Percentiles rank a stretch among this genome's conserved stretches.
Evolutionary conservation across 1,140 invertebrate species (phyloP).

Genomic region (Nylanderia fulva): DNA sequence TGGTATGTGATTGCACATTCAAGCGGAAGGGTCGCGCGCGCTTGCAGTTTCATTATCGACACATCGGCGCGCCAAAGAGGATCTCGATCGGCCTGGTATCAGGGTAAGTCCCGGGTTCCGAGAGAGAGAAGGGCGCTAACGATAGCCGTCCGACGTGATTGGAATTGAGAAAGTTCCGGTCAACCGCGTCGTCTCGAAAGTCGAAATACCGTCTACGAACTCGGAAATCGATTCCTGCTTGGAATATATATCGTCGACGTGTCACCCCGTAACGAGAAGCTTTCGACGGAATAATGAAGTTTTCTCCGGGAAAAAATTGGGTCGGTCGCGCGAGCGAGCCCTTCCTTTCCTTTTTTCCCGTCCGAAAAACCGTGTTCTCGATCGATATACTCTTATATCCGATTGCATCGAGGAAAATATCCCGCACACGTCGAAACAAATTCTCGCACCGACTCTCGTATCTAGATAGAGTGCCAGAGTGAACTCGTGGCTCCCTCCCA

Average conservation of each 20-base stretch:
- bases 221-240: constrained; percentile 59
- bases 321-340: constrained; percentile 8
- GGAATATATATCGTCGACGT: constrained; percentile 50
- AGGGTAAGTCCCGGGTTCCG: background rate
- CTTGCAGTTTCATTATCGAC: constrained; percentile 46
- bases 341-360: constrained; percentile 1
- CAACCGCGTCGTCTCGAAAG: constrained; percentile 60
- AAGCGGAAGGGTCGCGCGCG: background rate
- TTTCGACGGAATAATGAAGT: constrained; percentile 59
- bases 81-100: constrained; percentile 34
- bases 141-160: constrained; percentile 62
- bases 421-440: constrained; percentile 20
- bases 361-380: background rate
- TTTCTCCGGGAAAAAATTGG: constrained; percentile 43
- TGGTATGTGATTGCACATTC: background rate
- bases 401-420: constrained; percentile 32
- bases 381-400: constrained; percentile 47
- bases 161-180: constrained; percentile 63
- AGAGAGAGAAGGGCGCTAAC: constrained; percentile 62
- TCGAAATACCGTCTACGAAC: constrained; percentile 51
- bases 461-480: background rate
- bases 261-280: constrained; percentile 50
- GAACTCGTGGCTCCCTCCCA: background rate
- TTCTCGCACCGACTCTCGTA: background rate
- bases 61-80: background rate